Percentiles rank a stretch among this genome's conserved stretches.
Conservation (phyloP, 2,113 vertebrate species). For the Nothoprocta perdicaria region DNA sequence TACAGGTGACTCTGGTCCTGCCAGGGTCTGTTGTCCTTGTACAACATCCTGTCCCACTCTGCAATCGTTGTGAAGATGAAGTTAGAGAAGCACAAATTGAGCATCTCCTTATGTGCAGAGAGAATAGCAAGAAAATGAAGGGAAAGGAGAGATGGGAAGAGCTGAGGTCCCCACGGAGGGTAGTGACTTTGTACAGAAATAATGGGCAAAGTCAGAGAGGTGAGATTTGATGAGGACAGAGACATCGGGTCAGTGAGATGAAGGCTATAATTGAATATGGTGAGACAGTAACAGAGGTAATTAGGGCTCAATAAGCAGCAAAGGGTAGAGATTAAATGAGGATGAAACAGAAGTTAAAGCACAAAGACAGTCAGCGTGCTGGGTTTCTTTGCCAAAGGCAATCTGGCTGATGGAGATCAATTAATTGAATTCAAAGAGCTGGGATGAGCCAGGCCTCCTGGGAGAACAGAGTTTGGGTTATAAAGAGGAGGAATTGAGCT, state of each 20-base stretch:
- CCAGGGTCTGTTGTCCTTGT: background rate
- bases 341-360: conserved; percentile 63
- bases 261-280: conserved; percentile 57
- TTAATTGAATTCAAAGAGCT: conserved; percentile 71
- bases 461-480: conserved; percentile 31
- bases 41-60: background rate
- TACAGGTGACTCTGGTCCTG: background rate
- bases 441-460: conserved; percentile 35
- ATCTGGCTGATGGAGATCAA: conserved; percentile 63
- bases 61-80: background rate
- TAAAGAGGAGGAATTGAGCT: conserved; percentile 36
- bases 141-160: background rate
- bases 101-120: background rate
- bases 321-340: conserved; percentile 67
- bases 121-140: conserved; percentile 17
- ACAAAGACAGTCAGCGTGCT: conserved; percentile 23
- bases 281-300: conserved; percentile 60
- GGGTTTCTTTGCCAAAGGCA: conserved; percentile 65
- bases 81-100: background rate
- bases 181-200: conserved; percentile 25
- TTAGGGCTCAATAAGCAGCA: conserved; percentile 66
- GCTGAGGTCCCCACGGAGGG: background rate
- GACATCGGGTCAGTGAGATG: conserved; percentile 33
- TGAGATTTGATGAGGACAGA: conserved; percentile 68
- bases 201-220: conserved; percentile 62